Conservation (phyloP, 2,113 vertebrate species). For the Canis aureus region DNA sequence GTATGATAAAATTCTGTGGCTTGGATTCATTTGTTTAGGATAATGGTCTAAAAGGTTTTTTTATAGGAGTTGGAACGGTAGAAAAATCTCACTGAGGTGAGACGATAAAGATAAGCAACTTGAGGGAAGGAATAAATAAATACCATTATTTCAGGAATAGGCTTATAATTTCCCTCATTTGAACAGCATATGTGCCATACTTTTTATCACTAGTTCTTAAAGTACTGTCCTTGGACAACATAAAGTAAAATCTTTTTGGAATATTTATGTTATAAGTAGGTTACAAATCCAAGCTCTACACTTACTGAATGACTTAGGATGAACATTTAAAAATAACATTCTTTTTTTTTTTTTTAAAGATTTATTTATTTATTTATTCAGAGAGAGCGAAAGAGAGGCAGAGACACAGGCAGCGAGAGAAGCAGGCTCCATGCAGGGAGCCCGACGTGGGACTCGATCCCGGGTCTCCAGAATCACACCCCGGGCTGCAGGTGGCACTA, state of each 20-base stretch:
- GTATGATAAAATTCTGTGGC: not conserved
- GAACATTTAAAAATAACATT: not conserved
- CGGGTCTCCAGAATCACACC: too few relatives aligned
- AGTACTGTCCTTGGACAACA: not conserved
- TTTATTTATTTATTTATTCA: too few relatives aligned
- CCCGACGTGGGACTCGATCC: too few relatives aligned
- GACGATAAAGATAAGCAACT: not conserved
- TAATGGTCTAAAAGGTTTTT: not conserved
- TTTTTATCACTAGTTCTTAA: slow-evolving; percentile 7
- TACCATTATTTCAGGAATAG: not conserved
- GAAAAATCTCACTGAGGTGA: not conserved
- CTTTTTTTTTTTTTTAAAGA: not conserved
- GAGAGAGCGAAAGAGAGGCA: too few relatives aligned
- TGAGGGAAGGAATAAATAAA: not conserved
- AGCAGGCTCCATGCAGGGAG: too few relatives aligned
- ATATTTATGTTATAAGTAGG: not conserved
- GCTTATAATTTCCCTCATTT: not conserved
- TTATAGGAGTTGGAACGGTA: not conserved
- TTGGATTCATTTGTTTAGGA: not conserved
- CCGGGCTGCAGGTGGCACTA: too few relatives aligned
- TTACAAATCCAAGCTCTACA: not conserved
- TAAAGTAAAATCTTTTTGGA: not conserved
- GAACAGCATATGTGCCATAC: not conserved
- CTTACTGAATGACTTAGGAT: not conserved
- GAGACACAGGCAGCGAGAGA: too few relatives aligned